Percentiles rank a stretch among this genome's conserved stretches.
Evolutionary conservation across 2,888 invertebrate species (phyloP).

Genomic region (Timema cristinae): DNA sequence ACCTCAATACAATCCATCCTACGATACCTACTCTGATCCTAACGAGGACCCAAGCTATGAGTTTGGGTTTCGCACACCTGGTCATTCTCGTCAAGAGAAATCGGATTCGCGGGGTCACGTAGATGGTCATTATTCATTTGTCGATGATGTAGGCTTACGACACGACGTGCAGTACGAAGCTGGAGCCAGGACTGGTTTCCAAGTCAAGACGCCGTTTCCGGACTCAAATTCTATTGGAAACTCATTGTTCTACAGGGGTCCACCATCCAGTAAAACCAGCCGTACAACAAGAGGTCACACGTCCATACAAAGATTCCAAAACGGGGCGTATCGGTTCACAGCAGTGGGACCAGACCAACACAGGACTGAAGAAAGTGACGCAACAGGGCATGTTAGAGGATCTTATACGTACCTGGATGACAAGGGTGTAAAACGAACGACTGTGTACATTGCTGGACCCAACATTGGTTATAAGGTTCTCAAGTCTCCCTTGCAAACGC

Average conservation of each 20-base stretch:
- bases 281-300: conserved; percentile 56
- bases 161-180: conserved; percentile 74
- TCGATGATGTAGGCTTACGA: conserved; percentile 71
- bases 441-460: conserved; percentile 75
- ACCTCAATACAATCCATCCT: conserved; percentile 49
- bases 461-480: conserved; percentile 72
- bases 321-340: conserved; percentile 71
- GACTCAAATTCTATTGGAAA: conserved; percentile 48
- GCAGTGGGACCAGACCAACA: conserved; percentile 74
- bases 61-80: conserved; percentile 63
- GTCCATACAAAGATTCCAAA: conserved; percentile 65
- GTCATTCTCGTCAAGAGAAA: conserved; percentile 64
- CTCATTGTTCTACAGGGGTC: conserved; percentile 26
- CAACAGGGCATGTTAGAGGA: conserved; percentile 65
- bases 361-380: conserved; percentile 53
- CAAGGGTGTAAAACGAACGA: conserved; percentile 70
- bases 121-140: conserved; percentile 54
- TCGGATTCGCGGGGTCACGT: conserved; percentile 45
- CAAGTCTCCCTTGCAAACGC: conserved; percentile 39
- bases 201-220: conserved; percentile 64
- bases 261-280: conserved; percentile 22
- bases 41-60: conserved; percentile 73
- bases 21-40: conserved; percentile 70
- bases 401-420: conserved; percentile 76
- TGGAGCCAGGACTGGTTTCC: conserved; percentile 70